Evolutionary conservation across 2,888 invertebrate species (phyloP).

Genomic region (Camptogramma bilineatum): DNA sequence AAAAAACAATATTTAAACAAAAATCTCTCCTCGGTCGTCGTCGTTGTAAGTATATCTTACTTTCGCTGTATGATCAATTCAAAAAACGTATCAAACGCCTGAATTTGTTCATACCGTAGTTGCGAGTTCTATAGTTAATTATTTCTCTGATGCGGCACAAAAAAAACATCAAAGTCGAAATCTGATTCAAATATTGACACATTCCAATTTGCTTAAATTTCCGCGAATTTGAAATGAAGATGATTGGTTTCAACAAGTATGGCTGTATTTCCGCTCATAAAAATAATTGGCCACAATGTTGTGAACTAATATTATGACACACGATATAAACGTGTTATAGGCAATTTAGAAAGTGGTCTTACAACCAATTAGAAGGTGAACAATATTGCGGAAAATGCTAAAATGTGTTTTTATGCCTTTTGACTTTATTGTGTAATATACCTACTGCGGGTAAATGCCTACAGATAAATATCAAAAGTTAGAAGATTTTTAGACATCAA

Average conservation of each 20-base stretch:
- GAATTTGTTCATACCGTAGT: not conserved
- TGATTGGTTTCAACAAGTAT: constrained; percentile 22
- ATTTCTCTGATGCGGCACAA: constrained; percentile 10
- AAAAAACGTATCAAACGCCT: not conserved
- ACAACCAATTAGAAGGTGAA: not conserved
- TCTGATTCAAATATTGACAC: constrained; percentile 40
- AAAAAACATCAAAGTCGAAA: constrained; percentile 24
- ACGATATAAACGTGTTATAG: not conserved
- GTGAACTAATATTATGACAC: not conserved
- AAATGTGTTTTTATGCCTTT: too few species aligned
- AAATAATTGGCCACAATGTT: constrained; percentile 26
- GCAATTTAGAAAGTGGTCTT: constrained; percentile 2
- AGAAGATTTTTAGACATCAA: too few species aligned
- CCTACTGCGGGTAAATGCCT: too few species aligned
- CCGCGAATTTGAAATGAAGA: constrained; percentile 20
- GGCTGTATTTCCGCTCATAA: constrained; percentile 20
- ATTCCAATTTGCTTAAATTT: constrained; percentile 27
- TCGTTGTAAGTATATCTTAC: too few species aligned
- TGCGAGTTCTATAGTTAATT: not conserved
- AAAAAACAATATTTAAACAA: too few species aligned
- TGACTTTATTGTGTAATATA: too few species aligned
- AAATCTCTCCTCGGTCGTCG: too few species aligned
- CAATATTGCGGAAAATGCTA: not conserved
- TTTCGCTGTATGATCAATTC: not conserved
- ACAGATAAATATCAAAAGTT: too few species aligned